Conservation (phyloP, 1,140 invertebrate species). For the Drosophila arizonae region DNA sequence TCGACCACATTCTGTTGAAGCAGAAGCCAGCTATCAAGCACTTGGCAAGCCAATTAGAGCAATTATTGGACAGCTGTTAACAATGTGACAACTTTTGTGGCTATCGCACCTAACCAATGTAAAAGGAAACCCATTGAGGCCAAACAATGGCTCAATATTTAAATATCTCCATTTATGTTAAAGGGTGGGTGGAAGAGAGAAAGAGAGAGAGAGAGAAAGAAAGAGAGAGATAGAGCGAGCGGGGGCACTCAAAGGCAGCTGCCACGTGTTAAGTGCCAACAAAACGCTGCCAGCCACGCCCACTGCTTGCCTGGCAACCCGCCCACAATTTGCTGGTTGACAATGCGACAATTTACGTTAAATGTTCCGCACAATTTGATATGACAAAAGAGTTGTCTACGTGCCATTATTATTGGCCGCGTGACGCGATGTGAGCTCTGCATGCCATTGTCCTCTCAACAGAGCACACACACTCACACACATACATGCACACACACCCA, state of each 20-base stretch:
- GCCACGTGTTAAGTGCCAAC: conserved; percentile 69
- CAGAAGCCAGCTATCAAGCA: conserved; percentile 37
- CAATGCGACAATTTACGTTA: conserved; percentile 79
- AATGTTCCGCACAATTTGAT: conserved; percentile 78
- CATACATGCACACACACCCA: not conserved
- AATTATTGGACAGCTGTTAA: conserved; percentile 34
- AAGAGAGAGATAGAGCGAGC: too few relatives aligned
- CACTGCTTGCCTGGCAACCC: not conserved
- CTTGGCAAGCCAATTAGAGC: conserved; percentile 59
- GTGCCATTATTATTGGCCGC: conserved; percentile 71
- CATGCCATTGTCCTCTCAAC: conserved; percentile 63
- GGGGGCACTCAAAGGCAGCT: conserved; percentile 2
- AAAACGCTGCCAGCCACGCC: conserved; percentile 27
- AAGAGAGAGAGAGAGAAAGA: too few relatives aligned
- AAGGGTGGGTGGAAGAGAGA: not conserved
- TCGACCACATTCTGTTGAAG: not conserved
- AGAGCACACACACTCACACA: conserved; percentile 4
- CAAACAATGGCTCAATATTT: conserved; percentile 25
- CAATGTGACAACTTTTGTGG: conserved; percentile 16
- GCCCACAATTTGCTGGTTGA: conserved; percentile 16
- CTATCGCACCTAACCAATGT: conserved; percentile 13
- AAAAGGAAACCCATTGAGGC: conserved; percentile 24
- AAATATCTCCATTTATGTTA: conserved; percentile 10
- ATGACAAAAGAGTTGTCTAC: conserved; percentile 81
- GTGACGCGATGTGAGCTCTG: conserved; percentile 35